Conservation (phyloP, 2,797 vertebrate species). For the Crenichthys baileyi region DNA sequence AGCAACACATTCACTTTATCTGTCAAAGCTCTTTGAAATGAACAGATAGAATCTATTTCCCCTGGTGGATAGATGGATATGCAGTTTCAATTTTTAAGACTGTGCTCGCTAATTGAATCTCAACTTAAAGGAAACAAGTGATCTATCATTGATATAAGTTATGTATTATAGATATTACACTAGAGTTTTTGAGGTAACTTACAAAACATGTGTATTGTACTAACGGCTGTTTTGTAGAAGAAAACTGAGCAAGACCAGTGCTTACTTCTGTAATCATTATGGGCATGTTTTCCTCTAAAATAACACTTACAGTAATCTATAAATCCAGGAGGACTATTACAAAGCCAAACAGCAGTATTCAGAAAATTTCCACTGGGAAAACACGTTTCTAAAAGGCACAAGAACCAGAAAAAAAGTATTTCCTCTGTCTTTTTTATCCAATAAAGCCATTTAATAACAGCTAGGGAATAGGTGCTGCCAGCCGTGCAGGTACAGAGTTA, state of each 20-base stretch:
- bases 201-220: slow-evolving; percentile 3
- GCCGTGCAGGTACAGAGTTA: slow-evolving; percentile 53
- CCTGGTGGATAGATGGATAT: slow-evolving; percentile 43
- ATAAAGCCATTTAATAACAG: slow-evolving; percentile 64
- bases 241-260: slow-evolving; percentile 11
- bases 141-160: slow-evolving; percentile 32
- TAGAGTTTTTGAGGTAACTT: not conserved
- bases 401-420: slow-evolving; percentile 12
- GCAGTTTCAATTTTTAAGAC: slow-evolving; percentile 44
- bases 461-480: slow-evolving; percentile 40
- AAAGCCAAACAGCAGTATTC: slow-evolving; percentile 9
- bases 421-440: slow-evolving; percentile 31
- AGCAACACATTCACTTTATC: slow-evolving; percentile 54
- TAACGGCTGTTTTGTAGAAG: not conserved
- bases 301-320: slow-evolving; percentile 9
- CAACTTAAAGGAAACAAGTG: slow-evolving; percentile 34
- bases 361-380: slow-evolving; percentile 12
- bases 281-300: slow-evolving; percentile 5
- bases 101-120: slow-evolving; percentile 55
- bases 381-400: not conserved
- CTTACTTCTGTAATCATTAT: slow-evolving; percentile 12
- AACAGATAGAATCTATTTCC: slow-evolving; percentile 60
- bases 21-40: slow-evolving; percentile 50
- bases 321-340: slow-evolving; percentile 1
- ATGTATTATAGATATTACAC: slow-evolving; percentile 6